Conservation (phyloP, 2,113 vertebrate species). For the Tiliqua scincoides region DNA sequence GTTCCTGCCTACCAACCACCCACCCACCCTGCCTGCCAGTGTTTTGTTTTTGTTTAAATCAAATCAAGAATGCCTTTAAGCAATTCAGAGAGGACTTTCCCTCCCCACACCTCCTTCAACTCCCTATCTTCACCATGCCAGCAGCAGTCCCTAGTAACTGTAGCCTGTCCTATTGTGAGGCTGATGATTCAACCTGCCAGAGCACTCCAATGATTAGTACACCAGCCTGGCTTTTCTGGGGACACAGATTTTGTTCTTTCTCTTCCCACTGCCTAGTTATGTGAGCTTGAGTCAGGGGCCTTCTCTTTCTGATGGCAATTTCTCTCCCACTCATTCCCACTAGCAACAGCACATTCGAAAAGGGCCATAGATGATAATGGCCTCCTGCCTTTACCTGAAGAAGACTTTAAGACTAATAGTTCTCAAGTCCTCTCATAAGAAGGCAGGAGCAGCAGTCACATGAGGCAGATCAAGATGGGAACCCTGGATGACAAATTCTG, state of each 20-base stretch:
- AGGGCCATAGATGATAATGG: neutral
- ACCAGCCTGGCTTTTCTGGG: neutral
- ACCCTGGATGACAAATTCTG: too few species aligned
- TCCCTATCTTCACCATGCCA: conserved; percentile 51
- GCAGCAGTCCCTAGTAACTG: conserved; percentile 68
- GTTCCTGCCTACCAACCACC: conserved; percentile 60
- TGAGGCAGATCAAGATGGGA: neutral
- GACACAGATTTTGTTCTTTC: neutral
- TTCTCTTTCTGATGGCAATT: neutral
- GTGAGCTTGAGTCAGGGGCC: neutral
- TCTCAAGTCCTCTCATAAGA: neutral
- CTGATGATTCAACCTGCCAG: conserved; percentile 21
- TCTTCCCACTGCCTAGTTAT: neutral
- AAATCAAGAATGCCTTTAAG: conserved; percentile 66
- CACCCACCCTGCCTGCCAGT: conserved; percentile 59
- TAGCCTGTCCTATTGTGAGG: conserved; percentile 38
- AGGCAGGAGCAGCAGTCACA: neutral
- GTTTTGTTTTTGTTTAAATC: conserved; percentile 74
- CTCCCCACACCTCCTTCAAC: conserved; percentile 11
- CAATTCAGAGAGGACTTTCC: conserved; percentile 68
- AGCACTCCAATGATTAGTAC: conserved; percentile 1
- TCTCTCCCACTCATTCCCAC: neutral
- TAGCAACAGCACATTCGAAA: neutral
- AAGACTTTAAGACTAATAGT: neutral
- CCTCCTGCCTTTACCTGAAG: neutral